Evolutionary conservation across 2,888 invertebrate genomes (phyloP), one percentile per base, ranked within the genome.

Genomic region (Prenolepis imparis): DNA sequence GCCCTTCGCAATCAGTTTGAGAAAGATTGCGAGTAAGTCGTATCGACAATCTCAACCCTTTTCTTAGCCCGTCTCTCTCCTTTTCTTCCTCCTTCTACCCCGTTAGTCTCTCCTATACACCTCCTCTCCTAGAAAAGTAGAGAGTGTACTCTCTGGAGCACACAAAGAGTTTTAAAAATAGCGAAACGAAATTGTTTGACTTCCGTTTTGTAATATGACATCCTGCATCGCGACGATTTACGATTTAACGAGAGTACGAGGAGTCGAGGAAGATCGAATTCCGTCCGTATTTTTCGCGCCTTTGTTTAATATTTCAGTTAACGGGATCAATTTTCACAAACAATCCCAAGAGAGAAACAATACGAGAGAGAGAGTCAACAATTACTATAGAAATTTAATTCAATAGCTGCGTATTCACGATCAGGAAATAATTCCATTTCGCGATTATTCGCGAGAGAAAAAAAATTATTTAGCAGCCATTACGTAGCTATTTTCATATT

Each of bases 1-100:
- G 72, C 82, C 82, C 82, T 80, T 84, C 81, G 52, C 86, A 84
- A 89, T 87, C 88, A 86, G 85, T 86, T 85, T 89, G 59, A 57
- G 57, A 15, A 84, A 86, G 84, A 84, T 84, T 67, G 77, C 67
- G 84, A 83, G 64, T 81, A 86, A 84, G 67, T 80, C 68, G 66
- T 83, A 87, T 89, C 80, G 89, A 83, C 88, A 82, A 68, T 61
- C 67, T 64, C 48, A 28, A 68, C 80, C 44, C 52, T 36, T 28
- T 15, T 41, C 32, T 80, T 63, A 48, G 59, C 72, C 80, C 48
- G 24, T 48, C 55, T 64, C 68, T 59, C 57, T 36, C 5, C 5
- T 5, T 0, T 5, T 5, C 36, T 4, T 5, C 6, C 36, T 6
- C 6, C 36, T 4, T 36, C 36, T 6, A 44, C 61, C 64, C 32